Percentiles rank a stretch among this genome's conserved stretches.
These are phyloP conservation scores for Dryobotodes eremita DNA, from an alignment of 2,888 invertebrate genomes.

Conservation along the genomic window DNA sequence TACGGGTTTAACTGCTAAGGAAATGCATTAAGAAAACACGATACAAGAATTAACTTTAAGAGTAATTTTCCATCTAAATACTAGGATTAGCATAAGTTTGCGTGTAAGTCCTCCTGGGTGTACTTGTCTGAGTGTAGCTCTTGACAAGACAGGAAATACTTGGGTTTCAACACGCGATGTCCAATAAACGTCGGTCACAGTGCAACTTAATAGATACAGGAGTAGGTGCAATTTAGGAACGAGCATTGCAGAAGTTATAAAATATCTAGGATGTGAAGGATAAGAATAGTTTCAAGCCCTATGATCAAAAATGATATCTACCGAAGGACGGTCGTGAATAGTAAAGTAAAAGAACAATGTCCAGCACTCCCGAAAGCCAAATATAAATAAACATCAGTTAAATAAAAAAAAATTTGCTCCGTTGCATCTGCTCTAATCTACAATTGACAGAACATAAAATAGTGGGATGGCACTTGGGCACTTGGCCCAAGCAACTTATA, in stretches of 20 bases:
- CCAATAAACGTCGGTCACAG: conserved; percentile 32
- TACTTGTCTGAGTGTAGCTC: conserved; percentile 37
- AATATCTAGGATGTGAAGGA: neutral
- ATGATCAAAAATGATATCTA: neutral
- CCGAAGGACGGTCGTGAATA: neutral
- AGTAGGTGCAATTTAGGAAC: neutral
- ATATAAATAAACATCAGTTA: neutral
- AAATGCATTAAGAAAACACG: conserved; percentile 15
- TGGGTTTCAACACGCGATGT: conserved; percentile 49
- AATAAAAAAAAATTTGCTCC: no score
- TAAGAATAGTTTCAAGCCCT: neutral
- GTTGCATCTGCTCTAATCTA: neutral
- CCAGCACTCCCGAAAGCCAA: neutral
- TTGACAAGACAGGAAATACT: conserved; percentile 46
- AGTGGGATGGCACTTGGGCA: neutral
- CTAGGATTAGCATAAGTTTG: conserved; percentile 35
- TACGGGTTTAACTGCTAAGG: conserved; percentile 1
- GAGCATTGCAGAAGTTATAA: neutral
- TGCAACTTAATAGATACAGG: neutral
- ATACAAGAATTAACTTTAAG: conserved; percentile 10
- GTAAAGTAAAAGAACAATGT: neutral
- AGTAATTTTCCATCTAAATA: conserved; percentile 36
- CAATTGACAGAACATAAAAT: neutral
- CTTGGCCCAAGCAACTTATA: neutral
- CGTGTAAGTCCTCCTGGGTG: conserved; percentile 28